Evolutionary conservation across 2,888 invertebrate species (phyloP).

Genomic region (Polyommatus iphigenia): DNA sequence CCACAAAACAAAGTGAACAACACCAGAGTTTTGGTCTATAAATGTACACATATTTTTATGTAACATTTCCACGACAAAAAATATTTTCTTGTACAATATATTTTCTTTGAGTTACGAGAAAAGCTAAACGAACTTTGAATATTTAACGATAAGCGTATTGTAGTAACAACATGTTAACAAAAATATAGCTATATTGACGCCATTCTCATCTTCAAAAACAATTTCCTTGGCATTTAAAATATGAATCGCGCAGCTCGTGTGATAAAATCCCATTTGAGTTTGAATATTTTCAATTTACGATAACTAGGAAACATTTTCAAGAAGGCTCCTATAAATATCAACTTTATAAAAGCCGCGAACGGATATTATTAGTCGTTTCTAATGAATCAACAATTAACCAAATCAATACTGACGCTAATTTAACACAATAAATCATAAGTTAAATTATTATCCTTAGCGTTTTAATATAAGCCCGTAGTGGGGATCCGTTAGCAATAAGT

Average conservation of each 20-base stretch:
- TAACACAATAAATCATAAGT: neutral
- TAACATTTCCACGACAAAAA: no score
- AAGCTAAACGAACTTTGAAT: neutral
- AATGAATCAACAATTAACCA: neutral
- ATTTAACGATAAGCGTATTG: neutral
- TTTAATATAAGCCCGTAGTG: conserved; percentile 28
- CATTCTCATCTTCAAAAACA: neutral
- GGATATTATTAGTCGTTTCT: neutral
- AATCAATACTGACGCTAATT: neutral
- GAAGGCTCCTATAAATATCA: neutral
- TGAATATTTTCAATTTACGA: conserved; percentile 2
- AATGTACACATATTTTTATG: no score
- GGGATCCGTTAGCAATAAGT: conserved; percentile 39
- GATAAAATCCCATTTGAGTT: neutral
- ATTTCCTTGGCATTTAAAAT: conserved; percentile 16
- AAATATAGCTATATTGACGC: neutral
- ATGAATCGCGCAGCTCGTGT: conserved; percentile 1
- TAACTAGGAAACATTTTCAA: neutral
- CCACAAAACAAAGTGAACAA: neutral
- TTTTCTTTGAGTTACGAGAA: neutral
- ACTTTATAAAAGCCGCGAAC: neutral
- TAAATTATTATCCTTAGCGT: neutral
- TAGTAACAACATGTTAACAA: neutral
- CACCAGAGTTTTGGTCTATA: no score
- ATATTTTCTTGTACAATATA: no score